Percentiles rank a stretch among this genome's conserved stretches.
These are phyloP conservation scores for Salvator merianae DNA, from an alignment of 2,113 vertebrate genomes.

Conservation along the genomic window DNA sequence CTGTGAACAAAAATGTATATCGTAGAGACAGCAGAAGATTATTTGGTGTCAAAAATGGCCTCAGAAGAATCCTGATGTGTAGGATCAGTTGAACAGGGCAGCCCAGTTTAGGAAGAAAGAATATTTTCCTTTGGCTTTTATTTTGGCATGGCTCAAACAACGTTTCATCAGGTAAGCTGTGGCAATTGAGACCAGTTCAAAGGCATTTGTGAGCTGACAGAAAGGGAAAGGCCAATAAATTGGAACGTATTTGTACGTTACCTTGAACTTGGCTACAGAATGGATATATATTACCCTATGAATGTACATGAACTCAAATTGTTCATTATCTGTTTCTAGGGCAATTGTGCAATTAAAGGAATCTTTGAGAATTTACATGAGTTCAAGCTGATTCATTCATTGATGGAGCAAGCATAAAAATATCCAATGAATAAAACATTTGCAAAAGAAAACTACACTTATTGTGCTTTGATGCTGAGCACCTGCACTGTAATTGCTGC, in stretches of 20 bases:
- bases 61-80: constrained; percentile 25
- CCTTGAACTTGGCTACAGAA: background rate
- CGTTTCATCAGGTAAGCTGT: background rate
- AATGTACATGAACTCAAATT: background rate
- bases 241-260: background rate
- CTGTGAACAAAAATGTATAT: constrained; percentile 42
- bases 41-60: constrained; percentile 42
- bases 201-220: background rate
- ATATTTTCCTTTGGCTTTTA: constrained; percentile 4
- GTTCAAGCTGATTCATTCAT: background rate
- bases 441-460: background rate
- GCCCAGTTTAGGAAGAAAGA: constrained; percentile 35
- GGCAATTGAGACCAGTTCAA: background rate
- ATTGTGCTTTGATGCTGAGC: background rate
- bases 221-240: background rate
- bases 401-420: background rate
- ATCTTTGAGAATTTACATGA: background rate
- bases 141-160: background rate
- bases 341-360: background rate
- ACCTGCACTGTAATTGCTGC: background rate
- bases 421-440: background rate
- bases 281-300: background rate
- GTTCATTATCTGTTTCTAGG: background rate
- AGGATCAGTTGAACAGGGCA: constrained; percentile 47
- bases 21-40: constrained; percentile 19